Conservation (phyloP, 2,113 vertebrate genomes). For the Platycercus adscitus region DNA sequence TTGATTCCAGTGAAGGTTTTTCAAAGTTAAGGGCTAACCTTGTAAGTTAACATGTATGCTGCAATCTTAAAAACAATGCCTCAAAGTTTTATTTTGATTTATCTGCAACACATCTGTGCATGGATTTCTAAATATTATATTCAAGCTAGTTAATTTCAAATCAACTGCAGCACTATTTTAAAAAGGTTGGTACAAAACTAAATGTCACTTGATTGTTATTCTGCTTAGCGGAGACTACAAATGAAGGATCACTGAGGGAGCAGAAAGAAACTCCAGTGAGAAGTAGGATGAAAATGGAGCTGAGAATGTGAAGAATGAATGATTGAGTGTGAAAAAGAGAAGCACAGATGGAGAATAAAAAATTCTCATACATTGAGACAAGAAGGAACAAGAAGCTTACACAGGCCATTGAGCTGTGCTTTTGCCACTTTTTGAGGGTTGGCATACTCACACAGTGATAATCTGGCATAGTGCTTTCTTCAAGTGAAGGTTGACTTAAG, state of each 20-base stretch:
- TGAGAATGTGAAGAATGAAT: background rate
- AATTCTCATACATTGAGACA: background rate
- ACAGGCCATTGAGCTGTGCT: background rate
- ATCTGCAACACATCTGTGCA: background rate
- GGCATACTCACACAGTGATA: background rate
- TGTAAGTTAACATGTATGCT: background rate
- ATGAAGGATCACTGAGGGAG: background rate
- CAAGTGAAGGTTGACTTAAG: background rate
- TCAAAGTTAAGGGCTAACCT: background rate
- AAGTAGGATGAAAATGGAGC: background rate
- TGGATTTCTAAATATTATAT: background rate
- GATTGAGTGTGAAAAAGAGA: background rate
- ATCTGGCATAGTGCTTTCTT: background rate
- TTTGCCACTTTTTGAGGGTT: background rate
- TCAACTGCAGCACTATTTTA: background rate
- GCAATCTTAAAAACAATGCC: background rate
- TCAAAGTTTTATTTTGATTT: background rate
- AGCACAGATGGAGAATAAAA: background rate
- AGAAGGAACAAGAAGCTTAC: background rate
- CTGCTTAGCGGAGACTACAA: conserved; percentile 1
- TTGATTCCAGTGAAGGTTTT: background rate
- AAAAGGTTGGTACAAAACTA: background rate
- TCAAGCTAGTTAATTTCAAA: background rate
- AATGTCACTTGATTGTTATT: conserved; percentile 10
- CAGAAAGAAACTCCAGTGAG: background rate